phyloP scores from a whole-genome alignment of 2,797 vertebrate species.

The Pangasius macronema region DNA sequence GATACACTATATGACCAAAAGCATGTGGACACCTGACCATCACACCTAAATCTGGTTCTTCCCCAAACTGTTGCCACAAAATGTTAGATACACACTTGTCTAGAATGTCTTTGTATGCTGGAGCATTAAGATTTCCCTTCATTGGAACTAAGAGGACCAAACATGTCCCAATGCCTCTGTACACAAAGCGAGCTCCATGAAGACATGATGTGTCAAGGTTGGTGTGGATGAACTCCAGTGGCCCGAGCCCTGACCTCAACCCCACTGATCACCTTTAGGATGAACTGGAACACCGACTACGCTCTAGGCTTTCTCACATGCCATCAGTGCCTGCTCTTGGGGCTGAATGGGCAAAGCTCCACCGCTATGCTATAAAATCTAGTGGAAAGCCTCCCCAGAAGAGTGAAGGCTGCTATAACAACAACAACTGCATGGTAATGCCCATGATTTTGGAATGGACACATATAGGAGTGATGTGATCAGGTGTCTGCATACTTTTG shows the following conservation, averaged over 20 bases:
- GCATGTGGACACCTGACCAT: background rate
- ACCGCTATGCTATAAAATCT: background rate
- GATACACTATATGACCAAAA: background rate
- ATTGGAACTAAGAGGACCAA: background rate
- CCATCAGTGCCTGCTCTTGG: background rate
- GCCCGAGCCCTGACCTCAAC: background rate
- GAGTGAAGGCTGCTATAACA: background rate
- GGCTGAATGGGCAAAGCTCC: background rate
- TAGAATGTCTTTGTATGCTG: too few species aligned
- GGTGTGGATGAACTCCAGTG: background rate
- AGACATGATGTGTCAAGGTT: background rate
- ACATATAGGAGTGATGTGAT: background rate
- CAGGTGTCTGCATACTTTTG: background rate
- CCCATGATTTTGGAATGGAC: background rate
- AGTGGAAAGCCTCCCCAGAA: background rate
- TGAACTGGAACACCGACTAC: too few species aligned
- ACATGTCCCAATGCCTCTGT: too few species aligned
- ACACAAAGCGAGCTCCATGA: background rate
- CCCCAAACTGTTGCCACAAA: too few species aligned
- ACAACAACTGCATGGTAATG: background rate
- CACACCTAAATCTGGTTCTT: too few species aligned
- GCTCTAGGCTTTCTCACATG: background rate
- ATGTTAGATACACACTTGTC: too few species aligned
- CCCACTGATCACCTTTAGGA: background rate
- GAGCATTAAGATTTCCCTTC: background rate